Conservation (phyloP, 1,140 invertebrate genomes). For the Dendrolimus punctatus region DNA sequence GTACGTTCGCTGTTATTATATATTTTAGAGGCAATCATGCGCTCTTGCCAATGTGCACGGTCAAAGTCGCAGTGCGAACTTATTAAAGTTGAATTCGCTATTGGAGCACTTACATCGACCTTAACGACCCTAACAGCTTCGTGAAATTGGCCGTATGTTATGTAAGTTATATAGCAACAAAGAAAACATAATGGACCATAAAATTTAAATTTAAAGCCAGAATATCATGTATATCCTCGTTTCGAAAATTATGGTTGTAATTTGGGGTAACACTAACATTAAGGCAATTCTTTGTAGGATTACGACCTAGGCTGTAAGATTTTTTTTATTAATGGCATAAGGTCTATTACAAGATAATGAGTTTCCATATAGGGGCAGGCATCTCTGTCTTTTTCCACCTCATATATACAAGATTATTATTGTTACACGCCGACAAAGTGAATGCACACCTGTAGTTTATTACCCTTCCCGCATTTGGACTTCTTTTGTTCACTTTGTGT, state of each 20-base stretch:
- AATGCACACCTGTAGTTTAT: too few species aligned
- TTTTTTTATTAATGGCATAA: too few species aligned
- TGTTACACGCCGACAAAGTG: too few species aligned
- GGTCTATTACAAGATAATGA: too few species aligned
- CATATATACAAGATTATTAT: too few species aligned
- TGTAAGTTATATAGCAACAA: slow-evolving; percentile 16
- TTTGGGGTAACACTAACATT: not conserved
- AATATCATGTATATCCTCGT: slow-evolving; percentile 6
- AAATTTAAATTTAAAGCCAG: slow-evolving; percentile 10
- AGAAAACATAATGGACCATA: slow-evolving; percentile 7
- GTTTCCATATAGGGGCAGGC: too few species aligned
- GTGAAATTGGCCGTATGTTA: slow-evolving; percentile 18
- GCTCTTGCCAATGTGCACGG: slow-evolving; percentile 12
- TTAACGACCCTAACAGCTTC: slow-evolving; percentile 28
- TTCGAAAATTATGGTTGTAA: slow-evolving; percentile 9
- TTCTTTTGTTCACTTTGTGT: too few species aligned
- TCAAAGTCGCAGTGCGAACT: slow-evolving; percentile 24
- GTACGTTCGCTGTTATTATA: slow-evolving; percentile 6
- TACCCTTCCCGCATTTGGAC: too few species aligned
- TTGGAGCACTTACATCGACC: slow-evolving; percentile 20
- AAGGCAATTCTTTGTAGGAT: too few species aligned
- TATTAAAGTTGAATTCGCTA: slow-evolving; percentile 47
- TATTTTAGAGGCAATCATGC: slow-evolving; percentile 21
- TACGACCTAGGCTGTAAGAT: too few species aligned
- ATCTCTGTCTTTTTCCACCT: too few species aligned